Evolutionary conservation across 2,888 invertebrate genomes (phyloP).

Genomic region (Synanthedon formicaeformis): DNA sequence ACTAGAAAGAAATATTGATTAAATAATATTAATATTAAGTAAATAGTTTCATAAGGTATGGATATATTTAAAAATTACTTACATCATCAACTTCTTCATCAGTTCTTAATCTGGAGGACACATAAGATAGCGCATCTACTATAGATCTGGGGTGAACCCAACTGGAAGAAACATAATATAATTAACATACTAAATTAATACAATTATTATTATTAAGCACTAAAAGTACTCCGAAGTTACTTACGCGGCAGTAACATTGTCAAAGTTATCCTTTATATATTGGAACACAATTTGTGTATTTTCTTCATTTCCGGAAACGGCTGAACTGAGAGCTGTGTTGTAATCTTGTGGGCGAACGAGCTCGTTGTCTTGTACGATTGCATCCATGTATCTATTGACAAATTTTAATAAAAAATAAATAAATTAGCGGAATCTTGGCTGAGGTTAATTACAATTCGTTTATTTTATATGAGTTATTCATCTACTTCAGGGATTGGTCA

Average conservation of each 20-base stretch:
- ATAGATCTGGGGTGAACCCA: constrained; percentile 19
- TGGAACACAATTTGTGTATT: constrained; percentile 68
- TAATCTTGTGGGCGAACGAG: constrained; percentile 62
- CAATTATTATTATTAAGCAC: no score
- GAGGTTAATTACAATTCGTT: no score
- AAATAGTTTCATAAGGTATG: background rate
- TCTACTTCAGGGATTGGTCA: no score
- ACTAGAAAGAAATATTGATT: constrained; percentile 23
- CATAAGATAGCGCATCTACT: constrained; percentile 24
- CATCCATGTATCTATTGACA: constrained; percentile 30
- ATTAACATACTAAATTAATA: no score
- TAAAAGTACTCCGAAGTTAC: constrained; percentile 13
- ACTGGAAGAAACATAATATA: constrained; percentile 19
- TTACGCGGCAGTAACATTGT: constrained; percentile 33
- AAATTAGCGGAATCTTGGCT: background rate
- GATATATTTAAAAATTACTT: constrained; percentile 8
- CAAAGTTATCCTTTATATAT: constrained; percentile 49
- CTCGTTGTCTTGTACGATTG: constrained; percentile 30
- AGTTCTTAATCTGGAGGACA: constrained; percentile 40
- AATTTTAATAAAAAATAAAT: background rate
- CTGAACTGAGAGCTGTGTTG: constrained; percentile 47
- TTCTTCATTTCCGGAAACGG: constrained; percentile 64
- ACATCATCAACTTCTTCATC: constrained; percentile 26
- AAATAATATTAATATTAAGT: background rate
- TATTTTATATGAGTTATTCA: no score